Percentiles rank a stretch among this genome's conserved stretches.
These are phyloP conservation scores for Pseudococcus longispinus DNA, from an alignment of 2,888 invertebrate species.

Conservation along the genomic window DNA sequence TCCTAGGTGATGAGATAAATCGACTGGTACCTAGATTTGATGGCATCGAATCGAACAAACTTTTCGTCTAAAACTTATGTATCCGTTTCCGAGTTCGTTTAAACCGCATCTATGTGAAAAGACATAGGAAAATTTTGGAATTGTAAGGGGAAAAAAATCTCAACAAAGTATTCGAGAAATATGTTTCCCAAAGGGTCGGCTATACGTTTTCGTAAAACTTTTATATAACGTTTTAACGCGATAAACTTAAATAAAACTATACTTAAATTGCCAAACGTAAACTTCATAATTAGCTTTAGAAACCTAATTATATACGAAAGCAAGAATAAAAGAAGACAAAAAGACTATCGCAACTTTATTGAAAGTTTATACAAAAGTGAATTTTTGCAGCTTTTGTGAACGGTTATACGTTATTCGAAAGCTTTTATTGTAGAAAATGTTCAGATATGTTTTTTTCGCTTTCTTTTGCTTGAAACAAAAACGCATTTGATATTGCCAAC, in stretches of 20 bases:
- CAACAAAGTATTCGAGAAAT: background rate
- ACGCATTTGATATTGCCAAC: background rate
- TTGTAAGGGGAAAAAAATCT: background rate
- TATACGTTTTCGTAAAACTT: conserved; percentile 22
- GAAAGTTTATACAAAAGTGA: conserved; percentile 3
- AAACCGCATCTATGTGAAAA: background rate
- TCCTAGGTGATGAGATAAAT: background rate
- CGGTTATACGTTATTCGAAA: background rate
- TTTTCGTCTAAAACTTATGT: background rate
- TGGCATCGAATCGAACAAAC: background rate
- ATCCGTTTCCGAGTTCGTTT: background rate
- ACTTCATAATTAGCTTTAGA: conserved; percentile 26
- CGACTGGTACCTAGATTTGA: background rate
- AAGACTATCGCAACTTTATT: background rate
- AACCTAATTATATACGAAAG: background rate
- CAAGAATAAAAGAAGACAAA: background rate
- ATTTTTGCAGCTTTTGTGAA: background rate
- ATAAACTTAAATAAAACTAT: conserved; percentile 19
- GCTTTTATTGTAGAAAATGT: background rate
- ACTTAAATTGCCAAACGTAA: background rate
- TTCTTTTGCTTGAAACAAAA: background rate
- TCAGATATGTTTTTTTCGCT: background rate
- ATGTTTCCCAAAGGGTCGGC: conserved; percentile 26
- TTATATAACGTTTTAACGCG: conserved; percentile 31
- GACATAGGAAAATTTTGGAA: background rate